Conservation (phyloP, 2,797 vertebrate species). For the Pogonophryne albipinna region DNA sequence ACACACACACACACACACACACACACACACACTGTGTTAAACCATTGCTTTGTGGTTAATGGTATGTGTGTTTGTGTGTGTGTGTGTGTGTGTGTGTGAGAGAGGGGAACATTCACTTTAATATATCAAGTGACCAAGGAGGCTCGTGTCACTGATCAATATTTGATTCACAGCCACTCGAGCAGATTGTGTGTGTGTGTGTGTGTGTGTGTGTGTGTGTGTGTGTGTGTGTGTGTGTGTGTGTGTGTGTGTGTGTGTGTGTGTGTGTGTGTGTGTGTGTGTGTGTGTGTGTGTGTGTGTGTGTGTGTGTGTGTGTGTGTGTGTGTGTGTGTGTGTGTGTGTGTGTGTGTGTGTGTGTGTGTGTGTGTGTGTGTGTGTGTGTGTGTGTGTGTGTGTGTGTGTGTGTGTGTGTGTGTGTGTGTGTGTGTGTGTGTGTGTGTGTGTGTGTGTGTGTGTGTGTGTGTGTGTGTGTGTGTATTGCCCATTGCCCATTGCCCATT, state of each 20-base stretch:
- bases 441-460: constrained; percentile 27
- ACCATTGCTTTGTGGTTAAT: background rate
- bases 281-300: too few species aligned
- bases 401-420: too few species aligned
- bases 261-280: background rate
- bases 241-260: constrained; percentile 15
- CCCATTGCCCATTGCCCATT: too few species aligned
- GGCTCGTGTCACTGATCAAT: constrained; percentile 61
- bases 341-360: too few species aligned
- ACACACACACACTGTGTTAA: constrained; percentile 7
- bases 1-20: too few species aligned
- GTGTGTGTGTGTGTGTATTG: background rate
- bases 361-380: too few species aligned
- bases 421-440: background rate
- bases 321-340: too few species aligned
- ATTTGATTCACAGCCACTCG: constrained; percentile 68
- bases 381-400: too few species aligned
- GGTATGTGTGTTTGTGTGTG: too few species aligned
- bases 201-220: too few species aligned
- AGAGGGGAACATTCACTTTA: constrained; percentile 61
- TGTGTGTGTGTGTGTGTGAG: constrained; percentile 17
- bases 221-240: constrained; percentile 12
- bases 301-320: too few species aligned
- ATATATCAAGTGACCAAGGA: constrained; percentile 71
- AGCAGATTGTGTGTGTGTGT: too few species aligned